These are phyloP conservation scores for Labia minor DNA, from an alignment of 2,888 invertebrate genomes.

Conservation along the genomic window DNA sequence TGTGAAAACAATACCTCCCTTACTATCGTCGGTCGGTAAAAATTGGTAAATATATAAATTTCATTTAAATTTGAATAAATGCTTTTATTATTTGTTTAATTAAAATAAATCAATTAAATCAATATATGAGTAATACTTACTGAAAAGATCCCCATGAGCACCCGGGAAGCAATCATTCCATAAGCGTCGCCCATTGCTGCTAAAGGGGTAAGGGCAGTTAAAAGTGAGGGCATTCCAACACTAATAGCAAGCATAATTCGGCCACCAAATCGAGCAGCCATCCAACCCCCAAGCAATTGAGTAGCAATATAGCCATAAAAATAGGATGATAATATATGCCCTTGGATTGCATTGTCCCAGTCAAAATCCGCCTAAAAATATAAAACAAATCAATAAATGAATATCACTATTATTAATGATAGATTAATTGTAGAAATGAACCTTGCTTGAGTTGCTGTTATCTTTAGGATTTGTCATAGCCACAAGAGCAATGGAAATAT, in stretches of 20 bases:
- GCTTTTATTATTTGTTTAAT: neutral
- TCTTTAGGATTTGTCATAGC: neutral
- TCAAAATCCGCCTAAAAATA: neutral
- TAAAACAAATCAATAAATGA: too few relatives aligned
- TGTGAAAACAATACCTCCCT: too few relatives aligned
- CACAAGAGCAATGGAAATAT: neutral
- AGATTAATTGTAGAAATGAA: too few relatives aligned
- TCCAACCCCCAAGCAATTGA: neutral
- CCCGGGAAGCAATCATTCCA: neutral
- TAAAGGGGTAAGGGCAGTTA: neutral
- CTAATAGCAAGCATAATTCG: neutral
- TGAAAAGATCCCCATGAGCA: neutral
- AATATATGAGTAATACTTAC: neutral
- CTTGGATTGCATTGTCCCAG: neutral
- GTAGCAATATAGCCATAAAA: neutral
- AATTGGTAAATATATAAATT: too few relatives aligned
- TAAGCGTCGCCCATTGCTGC: neutral
- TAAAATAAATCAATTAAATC: neutral
- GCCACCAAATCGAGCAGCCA: neutral
- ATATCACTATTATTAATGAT: too few relatives aligned
- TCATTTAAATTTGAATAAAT: neutral
- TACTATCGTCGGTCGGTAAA: too few relatives aligned
- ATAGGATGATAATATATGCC: neutral
- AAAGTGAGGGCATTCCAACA: neutral
- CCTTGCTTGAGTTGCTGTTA: too few relatives aligned